Evolutionary conservation across 1,140 invertebrate species (phyloP), one percentile per base, ranked within the genome.

Genomic region (Patella vulgata): DNA sequence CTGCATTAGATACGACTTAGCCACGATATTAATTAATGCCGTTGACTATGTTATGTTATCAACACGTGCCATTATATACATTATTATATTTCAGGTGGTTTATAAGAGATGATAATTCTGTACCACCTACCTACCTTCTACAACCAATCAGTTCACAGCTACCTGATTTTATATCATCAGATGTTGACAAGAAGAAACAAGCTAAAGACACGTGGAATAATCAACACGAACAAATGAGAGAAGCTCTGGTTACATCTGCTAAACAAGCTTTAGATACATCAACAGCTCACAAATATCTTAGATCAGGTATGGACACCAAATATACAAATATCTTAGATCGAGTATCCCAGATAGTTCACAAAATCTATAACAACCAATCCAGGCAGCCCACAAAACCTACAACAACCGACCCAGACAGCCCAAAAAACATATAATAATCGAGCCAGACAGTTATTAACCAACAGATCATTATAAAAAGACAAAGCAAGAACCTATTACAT

Each of bases 41-140:
- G n/a, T n/a, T n/a, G n/a, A n/a, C n/a, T n/a, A n/a, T n/a, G n/a
- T n/a, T n/a, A n/a, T n/a, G n/a, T n/a, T n/a, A n/a, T n/a, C n/a
- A n/a, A n/a, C n/a, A n/a, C n/a, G n/a, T n/a, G n/a, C n/a, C n/a
- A n/a, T n/a, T n/a, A n/a, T n/a, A n/a, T n/a, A n/a, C n/a, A n/a
- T n/a, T n/a, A n/a, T n/a, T n/a, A n/a, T n/a, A n/a, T n/a, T n/a
- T n/a, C n/a, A 89, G 92, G 85, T 94, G 91, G 91, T 93, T 89
- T 74, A 81, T 77, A 43, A 81, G 87, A 33, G 89, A 90, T 70
- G 82, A 85, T 51, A 86, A 88, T 53, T 87, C 89, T 43, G 88
- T 91, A 69, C 91, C 92, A 17, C 89, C 91, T 17, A 92, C 90
- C 77, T 93, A 92, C 82, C 84, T 91, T 3, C 86, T 93, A 31